phyloP scores from a whole-genome alignment of 2,113 vertebrate genomes.

The Heterotilapia buettikoferi region DNA sequence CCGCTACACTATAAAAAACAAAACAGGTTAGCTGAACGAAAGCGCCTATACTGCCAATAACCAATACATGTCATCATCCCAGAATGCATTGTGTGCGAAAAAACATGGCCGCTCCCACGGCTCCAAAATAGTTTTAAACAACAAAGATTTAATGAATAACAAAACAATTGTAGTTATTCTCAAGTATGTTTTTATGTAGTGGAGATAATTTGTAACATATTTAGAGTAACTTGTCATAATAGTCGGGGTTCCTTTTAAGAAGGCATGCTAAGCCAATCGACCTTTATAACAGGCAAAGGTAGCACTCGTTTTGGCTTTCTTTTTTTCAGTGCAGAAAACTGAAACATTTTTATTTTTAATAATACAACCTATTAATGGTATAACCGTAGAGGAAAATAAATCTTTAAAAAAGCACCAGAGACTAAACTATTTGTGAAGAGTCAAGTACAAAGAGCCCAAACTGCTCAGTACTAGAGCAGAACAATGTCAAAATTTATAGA shows the following conservation, averaged over 20 bases:
- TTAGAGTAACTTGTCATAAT: too few species aligned
- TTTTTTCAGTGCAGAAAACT: neutral
- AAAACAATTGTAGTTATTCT: too few species aligned
- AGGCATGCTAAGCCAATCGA: neutral
- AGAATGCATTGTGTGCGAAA: too few species aligned
- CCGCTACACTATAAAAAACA: too few species aligned
- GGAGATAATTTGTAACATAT: too few species aligned
- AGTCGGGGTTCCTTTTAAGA: neutral
- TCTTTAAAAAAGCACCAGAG: neutral
- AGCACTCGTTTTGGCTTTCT: neutral
- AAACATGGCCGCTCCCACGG: too few species aligned
- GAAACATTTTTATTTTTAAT: neutral
- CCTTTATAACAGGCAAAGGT: neutral
- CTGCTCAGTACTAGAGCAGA: neutral
- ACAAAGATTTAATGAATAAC: too few species aligned
- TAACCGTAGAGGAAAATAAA: neutral
- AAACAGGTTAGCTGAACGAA: too few species aligned
- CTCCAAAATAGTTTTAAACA: too few species aligned
- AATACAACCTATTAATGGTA: neutral
- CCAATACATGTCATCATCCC: too few species aligned
- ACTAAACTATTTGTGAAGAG: neutral
- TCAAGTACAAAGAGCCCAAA: neutral
- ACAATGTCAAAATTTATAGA: neutral
- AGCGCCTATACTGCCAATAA: too few species aligned
- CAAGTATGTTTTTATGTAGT: too few species aligned